Conservation (phyloP, 2,797 vertebrate species). For the Rhodeus uyekii region DNA sequence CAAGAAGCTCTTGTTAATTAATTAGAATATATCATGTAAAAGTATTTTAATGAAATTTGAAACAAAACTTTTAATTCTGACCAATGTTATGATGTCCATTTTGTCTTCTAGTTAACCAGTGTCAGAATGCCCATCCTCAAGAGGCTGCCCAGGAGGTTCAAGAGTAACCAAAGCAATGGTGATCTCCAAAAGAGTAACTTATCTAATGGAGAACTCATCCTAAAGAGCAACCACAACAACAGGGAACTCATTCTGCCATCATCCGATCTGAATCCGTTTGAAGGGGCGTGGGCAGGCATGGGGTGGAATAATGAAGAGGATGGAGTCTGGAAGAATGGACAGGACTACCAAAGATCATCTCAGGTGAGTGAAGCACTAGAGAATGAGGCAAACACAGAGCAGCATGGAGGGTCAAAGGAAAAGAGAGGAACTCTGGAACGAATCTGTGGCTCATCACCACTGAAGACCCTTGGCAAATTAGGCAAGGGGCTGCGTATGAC, state of each 20-base stretch:
- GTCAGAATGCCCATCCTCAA: conserved; percentile 79
- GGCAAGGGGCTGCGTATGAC: conserved; percentile 80
- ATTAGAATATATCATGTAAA: neutral
- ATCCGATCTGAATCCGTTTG: conserved; percentile 77
- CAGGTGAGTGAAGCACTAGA: conserved; percentile 78
- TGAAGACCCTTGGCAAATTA: conserved; percentile 81
- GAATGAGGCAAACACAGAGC: conserved; percentile 76
- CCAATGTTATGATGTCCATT: conserved; percentile 22
- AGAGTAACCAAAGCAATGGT: conserved; percentile 61
- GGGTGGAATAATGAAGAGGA: conserved; percentile 73
- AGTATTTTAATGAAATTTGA: neutral
- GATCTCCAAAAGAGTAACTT: conserved; percentile 68
- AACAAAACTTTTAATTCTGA: neutral
- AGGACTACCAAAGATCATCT: conserved; percentile 62
- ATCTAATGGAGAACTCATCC: conserved; percentile 27
- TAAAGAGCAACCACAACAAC: conserved; percentile 60
- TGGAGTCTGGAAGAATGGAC: conserved; percentile 53
- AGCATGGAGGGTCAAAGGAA: conserved; percentile 67
- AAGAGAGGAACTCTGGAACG: conserved; percentile 77
- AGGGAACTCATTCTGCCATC: conserved; percentile 75
- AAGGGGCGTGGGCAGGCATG: conserved; percentile 72
- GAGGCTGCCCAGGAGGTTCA: conserved; percentile 78
- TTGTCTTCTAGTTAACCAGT: conserved; percentile 61
- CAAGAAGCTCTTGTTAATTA: neutral
- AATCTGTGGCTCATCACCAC: conserved; percentile 77